Conservation (phyloP, 2,888 invertebrate species). For the Dascillus cervinus region DNA sequence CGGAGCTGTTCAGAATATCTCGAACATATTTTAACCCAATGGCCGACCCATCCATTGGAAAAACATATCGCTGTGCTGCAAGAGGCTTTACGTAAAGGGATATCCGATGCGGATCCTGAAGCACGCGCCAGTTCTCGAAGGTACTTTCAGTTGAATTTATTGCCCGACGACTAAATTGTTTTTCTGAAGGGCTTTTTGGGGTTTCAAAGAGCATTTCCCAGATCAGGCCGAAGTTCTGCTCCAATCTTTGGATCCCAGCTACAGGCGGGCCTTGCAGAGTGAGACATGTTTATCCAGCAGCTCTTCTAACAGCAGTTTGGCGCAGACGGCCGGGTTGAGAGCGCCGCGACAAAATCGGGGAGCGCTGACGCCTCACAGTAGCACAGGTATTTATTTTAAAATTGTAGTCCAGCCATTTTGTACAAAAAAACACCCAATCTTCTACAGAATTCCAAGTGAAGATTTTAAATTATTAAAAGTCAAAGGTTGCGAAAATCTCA, state of each 20-base stretch:
- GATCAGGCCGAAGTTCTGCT: slow-evolving; percentile 81
- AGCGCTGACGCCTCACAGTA: slow-evolving; percentile 34
- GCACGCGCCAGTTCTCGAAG: slow-evolving; percentile 76
- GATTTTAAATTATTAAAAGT: no score
- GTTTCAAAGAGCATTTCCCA: slow-evolving; percentile 84
- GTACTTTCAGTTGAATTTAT: slow-evolving; percentile 43
- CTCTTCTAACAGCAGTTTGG: slow-evolving; percentile 47
- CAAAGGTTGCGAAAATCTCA: no score
- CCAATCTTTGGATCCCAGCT: slow-evolving; percentile 70
- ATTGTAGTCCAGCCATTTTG: no score
- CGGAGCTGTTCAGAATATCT: slow-evolving; percentile 73
- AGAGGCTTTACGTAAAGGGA: slow-evolving; percentile 79
- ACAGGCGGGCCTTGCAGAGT: slow-evolving; percentile 55
- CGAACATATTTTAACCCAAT: slow-evolving; percentile 72
- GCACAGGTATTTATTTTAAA: no score
- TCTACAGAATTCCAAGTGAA: no score
- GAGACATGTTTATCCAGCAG: slow-evolving; percentile 51
- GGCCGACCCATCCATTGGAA: slow-evolving; percentile 80
- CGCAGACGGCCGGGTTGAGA: slow-evolving; percentile 38
- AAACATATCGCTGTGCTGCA: slow-evolving; percentile 68
- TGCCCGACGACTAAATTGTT: slow-evolving; percentile 3
- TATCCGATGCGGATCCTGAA: slow-evolving; percentile 88
- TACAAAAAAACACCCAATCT: no score
- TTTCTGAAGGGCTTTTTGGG: slow-evolving; percentile 72
- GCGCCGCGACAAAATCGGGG: slow-evolving; percentile 39